phyloP scores from a whole-genome alignment of 23 tunicate species.

The Trididemnum clinides region DNA sequence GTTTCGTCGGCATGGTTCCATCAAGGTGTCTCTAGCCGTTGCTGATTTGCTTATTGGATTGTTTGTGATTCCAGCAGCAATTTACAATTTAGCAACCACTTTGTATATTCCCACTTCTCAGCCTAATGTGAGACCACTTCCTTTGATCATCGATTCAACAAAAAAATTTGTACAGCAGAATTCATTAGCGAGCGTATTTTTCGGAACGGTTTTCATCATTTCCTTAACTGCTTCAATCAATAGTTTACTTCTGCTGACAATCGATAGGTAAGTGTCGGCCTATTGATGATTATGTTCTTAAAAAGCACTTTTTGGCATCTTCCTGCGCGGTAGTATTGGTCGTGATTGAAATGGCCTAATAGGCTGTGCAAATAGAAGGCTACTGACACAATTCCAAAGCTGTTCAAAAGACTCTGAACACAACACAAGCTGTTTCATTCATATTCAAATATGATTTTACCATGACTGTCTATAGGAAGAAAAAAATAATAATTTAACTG shows the following conservation, averaged over 20 bases:
- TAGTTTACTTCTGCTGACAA: slow-evolving; percentile 67
- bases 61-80: slow-evolving; percentile 73
- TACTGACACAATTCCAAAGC: too few relatives aligned
- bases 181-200: slow-evolving; percentile 61
- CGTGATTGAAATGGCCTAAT: too few relatives aligned
- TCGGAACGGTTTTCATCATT: slow-evolving; percentile 70
- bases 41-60: slow-evolving; percentile 83
- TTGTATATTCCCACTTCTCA: slow-evolving; percentile 37
- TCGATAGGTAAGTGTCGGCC: slow-evolving; percentile 80
- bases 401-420: too few relatives aligned
- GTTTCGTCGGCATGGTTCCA: slow-evolving; percentile 79
- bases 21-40: slow-evolving; percentile 82
- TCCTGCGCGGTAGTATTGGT: too few relatives aligned
- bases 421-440: too few relatives aligned
- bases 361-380: too few relatives aligned
- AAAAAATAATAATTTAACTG: too few relatives aligned
- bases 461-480: too few relatives aligned
- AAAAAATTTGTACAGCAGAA: slow-evolving; percentile 38
- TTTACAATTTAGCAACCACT: slow-evolving; percentile 57
- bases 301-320: too few relatives aligned
- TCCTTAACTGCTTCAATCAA: slow-evolving; percentile 78
- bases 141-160: background rate
- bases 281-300: too few relatives aligned
- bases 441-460: too few relatives aligned
- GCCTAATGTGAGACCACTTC: background rate